Conservation (phyloP, 2,113 vertebrate genomes). For the Nerophis lumbriciformis region DNA sequence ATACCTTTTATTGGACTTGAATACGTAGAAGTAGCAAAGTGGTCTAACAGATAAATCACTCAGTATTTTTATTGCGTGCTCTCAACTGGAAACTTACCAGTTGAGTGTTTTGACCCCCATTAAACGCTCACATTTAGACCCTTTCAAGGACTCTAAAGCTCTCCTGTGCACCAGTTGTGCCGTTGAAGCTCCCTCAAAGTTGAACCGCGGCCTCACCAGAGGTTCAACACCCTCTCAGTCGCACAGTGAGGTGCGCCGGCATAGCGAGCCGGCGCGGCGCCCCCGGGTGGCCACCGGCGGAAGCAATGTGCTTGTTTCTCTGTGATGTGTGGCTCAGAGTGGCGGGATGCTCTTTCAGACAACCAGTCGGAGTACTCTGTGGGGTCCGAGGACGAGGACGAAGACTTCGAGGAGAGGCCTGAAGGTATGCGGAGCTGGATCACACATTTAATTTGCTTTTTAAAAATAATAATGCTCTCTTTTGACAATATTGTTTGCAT, state of each 20-base stretch:
- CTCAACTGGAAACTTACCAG: slow-evolving; percentile 11
- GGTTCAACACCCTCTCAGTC: slow-evolving; percentile 32
- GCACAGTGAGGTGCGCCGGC: slow-evolving; percentile 26
- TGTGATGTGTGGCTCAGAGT: slow-evolving; percentile 82
- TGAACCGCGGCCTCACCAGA: slow-evolving; percentile 17
- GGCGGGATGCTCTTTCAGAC: slow-evolving; percentile 96
- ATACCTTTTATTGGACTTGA: no score
- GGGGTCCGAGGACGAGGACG: slow-evolving; percentile 97
- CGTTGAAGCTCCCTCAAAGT: slow-evolving; percentile 19
- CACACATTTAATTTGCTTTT: no score
- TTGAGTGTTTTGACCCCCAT: slow-evolving; percentile 25
- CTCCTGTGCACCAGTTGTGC: not conserved
- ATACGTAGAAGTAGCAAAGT: no score
- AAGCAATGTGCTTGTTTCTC: slow-evolving; percentile 69
- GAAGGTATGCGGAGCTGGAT: slow-evolving; percentile 75
- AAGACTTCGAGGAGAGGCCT: slow-evolving; percentile 95
- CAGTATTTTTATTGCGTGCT: slow-evolving; percentile 8
- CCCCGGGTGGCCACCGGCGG: slow-evolving; percentile 60
- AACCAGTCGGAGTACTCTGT: slow-evolving; percentile 98
- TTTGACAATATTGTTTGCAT: not conserved
- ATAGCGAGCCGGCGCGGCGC: slow-evolving; percentile 35
- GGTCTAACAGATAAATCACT: no score
- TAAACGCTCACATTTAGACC: not conserved
- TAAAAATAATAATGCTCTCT: no score
- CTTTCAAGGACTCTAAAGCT: no score